Evolutionary conservation across 2,888 invertebrate genomes (phyloP).

Genomic region (Galerucella calmariensis): DNA sequence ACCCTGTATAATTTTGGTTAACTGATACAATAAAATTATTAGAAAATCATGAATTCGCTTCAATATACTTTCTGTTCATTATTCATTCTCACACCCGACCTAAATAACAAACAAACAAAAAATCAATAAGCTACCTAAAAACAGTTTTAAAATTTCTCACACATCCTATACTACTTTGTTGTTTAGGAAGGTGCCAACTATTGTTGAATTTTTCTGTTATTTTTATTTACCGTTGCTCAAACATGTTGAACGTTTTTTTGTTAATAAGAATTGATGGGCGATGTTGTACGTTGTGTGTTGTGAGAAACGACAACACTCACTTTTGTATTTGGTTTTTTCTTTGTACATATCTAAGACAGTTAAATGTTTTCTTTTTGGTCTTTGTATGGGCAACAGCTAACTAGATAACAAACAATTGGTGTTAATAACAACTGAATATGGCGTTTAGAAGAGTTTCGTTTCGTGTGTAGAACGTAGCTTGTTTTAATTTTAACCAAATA

Average conservation of each 20-base stretch:
- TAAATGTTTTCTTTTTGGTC: conserved; percentile 12
- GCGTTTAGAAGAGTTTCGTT: conserved; percentile 3
- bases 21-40: too few species aligned
- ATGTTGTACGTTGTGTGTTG: neutral
- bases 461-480: too few species aligned
- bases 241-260: conserved; percentile 14
- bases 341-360: conserved; percentile 12
- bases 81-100: neutral
- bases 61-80: too few species aligned
- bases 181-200: conserved; percentile 22
- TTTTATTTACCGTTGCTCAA: conserved; percentile 28
- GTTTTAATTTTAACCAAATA: too few species aligned
- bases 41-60: too few species aligned
- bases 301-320: conserved; percentile 23
- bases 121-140: conserved; percentile 3
- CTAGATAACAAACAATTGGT: conserved; percentile 20
- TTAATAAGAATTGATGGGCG: neutral
- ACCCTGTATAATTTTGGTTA: too few species aligned
- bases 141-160: conserved; percentile 4
- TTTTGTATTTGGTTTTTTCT: conserved; percentile 22
- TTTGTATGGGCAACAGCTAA: conserved; percentile 22
- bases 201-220: conserved; percentile 21
- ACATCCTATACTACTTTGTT: conserved; percentile 7
- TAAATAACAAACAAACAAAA: conserved; percentile 13
- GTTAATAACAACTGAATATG: conserved; percentile 23